Base-by-base conservation (phyloP, 1,140 invertebrate genomes). In the Mycetomoellerius zeteki region DNA sequence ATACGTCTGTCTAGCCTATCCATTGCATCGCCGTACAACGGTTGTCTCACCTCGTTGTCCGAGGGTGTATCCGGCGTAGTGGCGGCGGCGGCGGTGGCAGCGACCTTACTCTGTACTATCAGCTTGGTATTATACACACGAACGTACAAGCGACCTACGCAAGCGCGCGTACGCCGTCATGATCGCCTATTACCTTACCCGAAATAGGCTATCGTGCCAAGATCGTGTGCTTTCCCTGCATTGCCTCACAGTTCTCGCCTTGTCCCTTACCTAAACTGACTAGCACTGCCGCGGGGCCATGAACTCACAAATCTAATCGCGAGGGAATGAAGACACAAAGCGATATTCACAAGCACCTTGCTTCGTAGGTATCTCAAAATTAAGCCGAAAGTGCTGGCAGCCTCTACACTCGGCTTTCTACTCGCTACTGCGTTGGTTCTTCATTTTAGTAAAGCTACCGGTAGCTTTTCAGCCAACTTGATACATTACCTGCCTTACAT, bases 1-100 rank as follows among this genome's bases (percentile, higher is more conserved):
- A 95, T 95, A 94, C 91, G 94, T 94, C 94, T 94, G 93, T 93
- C 92, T 90, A 82, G 86, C 86, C 91, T 93, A 88, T 92, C 90
- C 90, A 91, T 91, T 92, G 64, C 72, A 58, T 58, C 88, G 77
- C 85, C 56, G 75, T 90, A 76, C 84, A 78, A 52, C 69, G 24
- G 33, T 81, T 76, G 85, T 76, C 84, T 90, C 87, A 86, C 71
- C 81, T 89, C 87, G 88, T 88, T 89, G 89, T 89, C 58, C 86
- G 71, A 84, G 84, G 84, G 85, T 90, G 85, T 89, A 88, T 89
- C 86, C 88, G 69, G 33, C 50, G n/a, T 30, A 56, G 56, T 73
- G 77, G 89, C 30, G 58, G 52, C 24, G 24, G 54, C n/a, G 52
- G 37, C n/a, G 65, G 43, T 14, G 67, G 65, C 54, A 4, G 72